Evolutionary conservation across 1,140 invertebrate species (phyloP), one percentile per base, ranked within the genome.

Genomic region (Monomorium pharaonis): DNA sequence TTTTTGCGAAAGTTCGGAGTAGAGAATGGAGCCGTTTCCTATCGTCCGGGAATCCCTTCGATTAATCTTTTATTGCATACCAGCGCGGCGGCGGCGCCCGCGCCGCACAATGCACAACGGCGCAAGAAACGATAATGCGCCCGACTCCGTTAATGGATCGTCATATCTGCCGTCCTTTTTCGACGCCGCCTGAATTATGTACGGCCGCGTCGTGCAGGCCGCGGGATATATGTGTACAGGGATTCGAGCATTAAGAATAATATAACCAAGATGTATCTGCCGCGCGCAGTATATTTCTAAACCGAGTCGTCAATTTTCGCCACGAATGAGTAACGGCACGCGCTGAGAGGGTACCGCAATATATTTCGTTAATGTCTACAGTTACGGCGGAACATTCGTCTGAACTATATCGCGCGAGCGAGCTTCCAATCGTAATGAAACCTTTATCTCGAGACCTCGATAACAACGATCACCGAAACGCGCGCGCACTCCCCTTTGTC

Each of bases 1-100:
- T 85, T 85, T 85, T 85, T 78, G 76, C 75, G 37, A 80, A 85
- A 85, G 76, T 80, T 85, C 62, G 27, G 62, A 60, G 60, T n/a
- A 27, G 63, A 69, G 76, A 85, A 85, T 69, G 75, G 75, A 80
- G 75, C 60, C 60, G 75, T 85, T 85, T 80, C 84, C 42, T 49
- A 80, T 81, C 62, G 37, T 67, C 65, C 65, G 24, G 24, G 65
- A 72, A 84, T 81, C 37, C 54, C 78, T 74, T 70, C 78, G 78
- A 86, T 86, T 86, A 86, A 86, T 86, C 85, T 83, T 86, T 86
- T 83, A 86, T 86, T 74, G 67, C 76, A 69, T 85, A 85, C 84
- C 51, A 24, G 62, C 44, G 44, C 65, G 49, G 75, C 37, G 44
- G 44, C 65, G 49, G 75, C 37, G 44, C 49, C 33, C 76, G 84